Evolutionary conservation across 1,140 invertebrate species (phyloP), one percentile per base, ranked within the genome.

Genomic region (Pseudomyrmex pallidus): DNA sequence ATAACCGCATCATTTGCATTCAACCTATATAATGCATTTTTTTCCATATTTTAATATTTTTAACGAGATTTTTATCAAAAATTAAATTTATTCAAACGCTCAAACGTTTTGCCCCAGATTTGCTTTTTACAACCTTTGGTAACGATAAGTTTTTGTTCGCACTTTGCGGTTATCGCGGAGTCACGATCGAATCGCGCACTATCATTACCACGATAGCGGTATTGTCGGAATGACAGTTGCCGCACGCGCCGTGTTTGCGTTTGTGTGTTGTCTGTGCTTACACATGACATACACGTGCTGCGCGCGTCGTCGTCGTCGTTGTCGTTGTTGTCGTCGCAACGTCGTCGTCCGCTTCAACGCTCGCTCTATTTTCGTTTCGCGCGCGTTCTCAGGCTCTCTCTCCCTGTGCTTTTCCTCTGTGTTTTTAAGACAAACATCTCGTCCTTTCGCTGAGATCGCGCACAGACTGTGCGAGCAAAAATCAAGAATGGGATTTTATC

Each of bases 301-400:
- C 50, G 35, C 35, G 35, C 25, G 20, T 17, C 35, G 9, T 61
- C 35, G 9, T 61, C 48, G 50, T 48, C 57, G 44, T 46, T 57
- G 20, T 25, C 57, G 13, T 35, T 20, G 46, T n/a, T 46, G 2
- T 48, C 52, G n/a, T 35, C 68, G 25, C 25, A 25, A 17, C 50
- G 25, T n/a, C n/a, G n/a, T n/a, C n/a, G n/a, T 57, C 20, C 59
- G 46, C 25, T 76, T 63, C 62, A 52, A 67, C 74, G 35, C 20
- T 35, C 44, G 54, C 44, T 54, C 66, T 80, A 80, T 80, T 80
- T 80, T 80, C 54, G 76, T 25, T 80, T 25, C 50, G 50, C 67
- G 67, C 48, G 50, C n/a, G 35, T 70, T 70, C 44, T 80, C 56
- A 61, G 22, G 7, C n/a, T n/a, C n/a, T n/a, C n/a, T n/a, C n/a